Evolutionary conservation across 2,797 vertebrate species (phyloP).

Genomic region (Xiphophorus birchmanni): DNA sequence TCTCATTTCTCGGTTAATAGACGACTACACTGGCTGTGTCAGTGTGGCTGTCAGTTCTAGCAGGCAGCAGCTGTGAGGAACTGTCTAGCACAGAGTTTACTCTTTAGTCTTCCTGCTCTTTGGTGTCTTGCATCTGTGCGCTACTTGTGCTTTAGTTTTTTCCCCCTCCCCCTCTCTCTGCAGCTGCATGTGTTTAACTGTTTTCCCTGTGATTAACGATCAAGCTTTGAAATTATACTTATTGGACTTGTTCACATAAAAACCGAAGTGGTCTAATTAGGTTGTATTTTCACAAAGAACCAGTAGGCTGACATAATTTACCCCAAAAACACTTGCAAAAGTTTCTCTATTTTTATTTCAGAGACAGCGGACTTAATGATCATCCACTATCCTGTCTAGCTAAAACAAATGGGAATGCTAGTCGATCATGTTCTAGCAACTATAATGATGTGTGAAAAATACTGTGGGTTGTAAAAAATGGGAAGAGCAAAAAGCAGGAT

Average conservation of each 20-base stretch:
- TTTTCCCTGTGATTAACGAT: constrained; percentile 43
- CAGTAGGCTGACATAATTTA: constrained; percentile 18
- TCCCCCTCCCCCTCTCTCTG: constrained; percentile 11
- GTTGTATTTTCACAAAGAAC: constrained; percentile 32
- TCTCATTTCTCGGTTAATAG: constrained; percentile 38
- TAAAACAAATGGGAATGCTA: constrained; percentile 12
- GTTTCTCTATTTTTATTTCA: not conserved
- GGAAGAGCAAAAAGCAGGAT: not conserved
- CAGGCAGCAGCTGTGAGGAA: constrained; percentile 49
- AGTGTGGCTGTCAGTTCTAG: constrained; percentile 24
- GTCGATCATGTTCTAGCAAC: constrained; percentile 12
- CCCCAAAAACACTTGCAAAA: constrained; percentile 7
- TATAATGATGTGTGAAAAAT: constrained; percentile 5
- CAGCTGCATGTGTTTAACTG: constrained; percentile 42
- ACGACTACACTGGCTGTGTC: constrained; percentile 23
- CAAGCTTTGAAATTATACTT: constrained; percentile 42
- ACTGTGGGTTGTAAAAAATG: not conserved
- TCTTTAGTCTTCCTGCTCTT: constrained; percentile 31
- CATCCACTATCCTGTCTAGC: not conserved
- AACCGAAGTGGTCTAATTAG: constrained; percentile 59
- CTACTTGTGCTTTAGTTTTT: constrained; percentile 39
- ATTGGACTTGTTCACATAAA: constrained; percentile 32
- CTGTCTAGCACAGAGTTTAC: constrained; percentile 24
- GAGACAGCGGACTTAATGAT: constrained; percentile 16
- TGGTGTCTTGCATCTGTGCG: constrained; percentile 37